phyloP scores from a whole-genome alignment of 1,140 invertebrate species.

The Camponotus floridanus region DNA sequence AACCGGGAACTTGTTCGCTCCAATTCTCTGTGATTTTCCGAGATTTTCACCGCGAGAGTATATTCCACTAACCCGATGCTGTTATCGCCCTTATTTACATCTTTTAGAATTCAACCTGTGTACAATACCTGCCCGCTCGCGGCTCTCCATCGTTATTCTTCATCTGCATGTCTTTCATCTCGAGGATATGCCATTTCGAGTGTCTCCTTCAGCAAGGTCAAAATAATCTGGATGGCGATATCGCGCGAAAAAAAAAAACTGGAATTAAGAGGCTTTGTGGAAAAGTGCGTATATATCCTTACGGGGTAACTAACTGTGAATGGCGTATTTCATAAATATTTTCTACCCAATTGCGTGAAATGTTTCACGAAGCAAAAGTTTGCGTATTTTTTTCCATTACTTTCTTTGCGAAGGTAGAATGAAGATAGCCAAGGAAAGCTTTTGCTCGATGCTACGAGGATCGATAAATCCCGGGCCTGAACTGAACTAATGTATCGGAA shows the following conservation, averaged over 20 bases:
- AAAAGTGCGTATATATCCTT: background rate
- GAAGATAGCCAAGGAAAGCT: conserved; percentile 4
- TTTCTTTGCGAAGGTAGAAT: background rate
- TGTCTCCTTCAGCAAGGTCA: conserved; percentile 9
- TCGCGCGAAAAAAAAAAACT: background rate
- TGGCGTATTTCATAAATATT: conserved; percentile 4
- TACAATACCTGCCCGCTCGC: conserved; percentile 42
- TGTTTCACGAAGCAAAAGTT: conserved; percentile 7
- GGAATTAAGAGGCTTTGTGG: background rate
- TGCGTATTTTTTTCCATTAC: background rate
- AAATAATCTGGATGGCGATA: conserved; percentile 35
- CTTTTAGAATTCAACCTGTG: conserved; percentile 39
- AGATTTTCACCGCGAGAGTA: conserved; percentile 43
- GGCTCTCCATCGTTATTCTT: conserved; percentile 38
- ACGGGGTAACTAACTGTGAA: conserved; percentile 7
- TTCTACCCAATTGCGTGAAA: conserved; percentile 15
- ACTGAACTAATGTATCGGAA: conserved; percentile 43
- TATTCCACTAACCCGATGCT: conserved; percentile 30
- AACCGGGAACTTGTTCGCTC: conserved; percentile 38
- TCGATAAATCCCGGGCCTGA: conserved; percentile 43
- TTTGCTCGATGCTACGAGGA: background rate
- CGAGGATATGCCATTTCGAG: conserved; percentile 37
- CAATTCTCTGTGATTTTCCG: conserved; percentile 47
- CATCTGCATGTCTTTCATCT: conserved; percentile 55
- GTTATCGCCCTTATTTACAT: conserved; percentile 58